Conservation (phyloP, 2,888 invertebrate species). For the Pogonocherus hispidulus region DNA sequence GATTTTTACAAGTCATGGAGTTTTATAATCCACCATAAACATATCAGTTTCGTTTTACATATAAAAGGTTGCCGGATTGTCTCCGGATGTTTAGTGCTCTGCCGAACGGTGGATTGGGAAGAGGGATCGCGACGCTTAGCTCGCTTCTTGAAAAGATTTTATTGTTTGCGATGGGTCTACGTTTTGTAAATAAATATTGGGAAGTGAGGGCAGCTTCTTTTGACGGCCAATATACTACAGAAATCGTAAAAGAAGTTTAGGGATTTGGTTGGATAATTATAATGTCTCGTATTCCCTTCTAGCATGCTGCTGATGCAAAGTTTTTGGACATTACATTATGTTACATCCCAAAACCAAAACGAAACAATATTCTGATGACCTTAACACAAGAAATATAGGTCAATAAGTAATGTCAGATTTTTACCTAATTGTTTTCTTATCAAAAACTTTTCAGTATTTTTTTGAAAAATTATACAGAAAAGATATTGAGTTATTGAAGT, state of each 20-base stretch:
- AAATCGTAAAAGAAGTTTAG: not conserved
- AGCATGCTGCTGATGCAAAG: too few relatives aligned
- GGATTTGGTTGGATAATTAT: not conserved
- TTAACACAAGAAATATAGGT: too few relatives aligned
- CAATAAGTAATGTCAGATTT: too few relatives aligned
- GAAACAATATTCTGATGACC: too few relatives aligned
- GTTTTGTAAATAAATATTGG: slow-evolving; percentile 29
- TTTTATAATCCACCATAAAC: slow-evolving; percentile 69
- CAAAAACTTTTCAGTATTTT: too few relatives aligned
- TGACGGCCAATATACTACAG: not conserved
- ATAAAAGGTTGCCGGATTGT: slow-evolving; percentile 66
- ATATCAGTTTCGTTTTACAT: slow-evolving; percentile 68
- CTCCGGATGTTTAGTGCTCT: slow-evolving; percentile 60
- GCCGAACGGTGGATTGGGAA: slow-evolving; percentile 27
- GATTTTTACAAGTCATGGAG: slow-evolving; percentile 70
- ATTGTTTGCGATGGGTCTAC: slow-evolving; percentile 18
- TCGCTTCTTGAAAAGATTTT: slow-evolving; percentile 22
- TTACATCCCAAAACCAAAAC: too few relatives aligned
- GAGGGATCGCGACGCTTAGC: slow-evolving; percentile 25
- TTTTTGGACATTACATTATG: too few relatives aligned
- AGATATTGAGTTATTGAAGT: too few relatives aligned
- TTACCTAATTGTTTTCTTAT: too few relatives aligned
- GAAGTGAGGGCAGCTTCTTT: not conserved
- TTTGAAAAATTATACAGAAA: too few relatives aligned
- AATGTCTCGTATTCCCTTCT: not conserved